Base-by-base conservation (phyloP, 2,113 vertebrate species). In the Gasterosteus nipponicus region DNA sequence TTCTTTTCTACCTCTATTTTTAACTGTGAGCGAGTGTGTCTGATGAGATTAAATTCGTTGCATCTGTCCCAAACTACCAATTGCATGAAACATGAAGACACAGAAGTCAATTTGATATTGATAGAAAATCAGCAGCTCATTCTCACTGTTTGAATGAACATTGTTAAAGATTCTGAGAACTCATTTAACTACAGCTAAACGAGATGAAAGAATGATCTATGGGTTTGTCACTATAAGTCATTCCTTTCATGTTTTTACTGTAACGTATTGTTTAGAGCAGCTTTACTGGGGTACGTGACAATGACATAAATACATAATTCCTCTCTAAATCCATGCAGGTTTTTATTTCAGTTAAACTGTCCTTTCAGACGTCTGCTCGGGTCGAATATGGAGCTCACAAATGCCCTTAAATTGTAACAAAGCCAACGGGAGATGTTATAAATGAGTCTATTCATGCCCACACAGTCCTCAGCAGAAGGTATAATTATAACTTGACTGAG, bases 51-150 rank as follows among this genome's bases (percentile, higher is more conserved):
- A 31, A 19, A 47, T 63, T 33, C 29, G 26, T 62, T 54, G 1
- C 41, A 29, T 47, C 41, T 46, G 59, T 60, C 46, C 15, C 35
- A 22, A 81, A 82, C 66, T 68, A 56, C 6, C 12, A 39, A 83
- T 53, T 70, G 60, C 65, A 16, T 39, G 18, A 73, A 70, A 70
- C 64, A 56, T 68, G 29, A 58, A 59, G 57, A 63, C 63, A 54
- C 35, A 63, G 12, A 68, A 73, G 29, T 63, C 26, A 0, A 72
- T 67, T 54, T 49, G 33, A 54, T 62, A 67, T 57, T 62, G 71
- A 68, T n/a, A 33, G 18, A 74, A 49, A 10, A 44, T 63, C 11
- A 38, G 19, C 69, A 44, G 26, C 22, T 35, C 10, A n/a, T 49
- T 69, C 14, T 54, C 16, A 73, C 41, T 35, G 39, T 68, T 73